Evolutionary conservation across 2,797 vertebrate species (phyloP).

Genomic region (Lycodopsis pacificus): DNA sequence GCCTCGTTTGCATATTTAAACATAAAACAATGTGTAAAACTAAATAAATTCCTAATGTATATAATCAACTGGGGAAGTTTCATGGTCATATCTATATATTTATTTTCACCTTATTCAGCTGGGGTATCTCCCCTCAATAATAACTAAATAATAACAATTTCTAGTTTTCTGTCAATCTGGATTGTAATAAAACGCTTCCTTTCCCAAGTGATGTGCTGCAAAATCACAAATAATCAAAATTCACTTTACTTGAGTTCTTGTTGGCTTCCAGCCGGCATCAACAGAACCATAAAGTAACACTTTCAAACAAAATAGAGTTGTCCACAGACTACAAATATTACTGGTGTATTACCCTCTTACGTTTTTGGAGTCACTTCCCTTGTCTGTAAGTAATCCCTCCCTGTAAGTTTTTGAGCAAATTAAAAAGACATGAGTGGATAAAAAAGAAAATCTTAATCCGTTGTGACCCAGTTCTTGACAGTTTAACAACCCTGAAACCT

Average conservation of each 20-base stretch:
- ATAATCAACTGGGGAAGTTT: not conserved
- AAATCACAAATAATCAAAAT: not conserved
- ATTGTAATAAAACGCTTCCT: constrained; percentile 2
- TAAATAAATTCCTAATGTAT: not conserved
- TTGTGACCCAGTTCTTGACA: constrained; percentile 53
- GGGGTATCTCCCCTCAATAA: not conserved
- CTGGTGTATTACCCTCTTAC: not conserved
- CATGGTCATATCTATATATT: not conserved
- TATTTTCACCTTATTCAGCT: too few relatives aligned
- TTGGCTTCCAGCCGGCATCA: constrained; percentile 15
- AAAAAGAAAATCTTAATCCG: constrained; percentile 61
- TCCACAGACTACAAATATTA: not conserved
- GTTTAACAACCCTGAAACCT: constrained; percentile 50
- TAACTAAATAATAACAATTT: not conserved
- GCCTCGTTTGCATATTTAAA: too few relatives aligned
- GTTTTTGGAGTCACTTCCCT: not conserved
- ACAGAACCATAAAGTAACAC: not conserved
- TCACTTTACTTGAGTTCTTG: not conserved
- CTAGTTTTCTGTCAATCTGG: not conserved
- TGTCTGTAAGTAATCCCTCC: constrained; percentile 16
- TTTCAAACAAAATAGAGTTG: not conserved
- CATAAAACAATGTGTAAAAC: not conserved
- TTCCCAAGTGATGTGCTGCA: not conserved
- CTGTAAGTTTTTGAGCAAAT: constrained; percentile 45
- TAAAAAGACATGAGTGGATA: constrained; percentile 39